These are phyloP conservation scores for Drosophila greeni DNA, from an alignment of 2,888 invertebrate genomes.

Conservation along the genomic window DNA sequence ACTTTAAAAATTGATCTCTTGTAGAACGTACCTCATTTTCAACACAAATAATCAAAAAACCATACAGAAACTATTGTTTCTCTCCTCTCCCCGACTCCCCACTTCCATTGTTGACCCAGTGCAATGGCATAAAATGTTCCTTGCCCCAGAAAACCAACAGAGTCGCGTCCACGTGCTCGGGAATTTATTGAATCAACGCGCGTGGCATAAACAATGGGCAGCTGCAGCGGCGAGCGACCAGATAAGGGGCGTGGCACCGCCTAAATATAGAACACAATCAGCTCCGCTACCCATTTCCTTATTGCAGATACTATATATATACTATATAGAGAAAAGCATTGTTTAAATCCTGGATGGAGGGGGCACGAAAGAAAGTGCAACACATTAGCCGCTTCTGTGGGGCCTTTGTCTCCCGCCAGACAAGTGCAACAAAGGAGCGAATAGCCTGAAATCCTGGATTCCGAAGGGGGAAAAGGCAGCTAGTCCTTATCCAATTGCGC, in stretches of 20 bases:
- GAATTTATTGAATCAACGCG: constrained; percentile 55
- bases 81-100: neutral
- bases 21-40: neutral
- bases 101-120: constrained; percentile 3
- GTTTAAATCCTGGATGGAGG: constrained; percentile 38
- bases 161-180: constrained; percentile 22
- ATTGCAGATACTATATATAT: constrained; percentile 20
- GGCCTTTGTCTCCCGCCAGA: constrained; percentile 47
- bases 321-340: constrained; percentile 31
- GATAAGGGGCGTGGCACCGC: constrained; percentile 41
- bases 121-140: constrained; percentile 27
- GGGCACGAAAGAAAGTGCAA: constrained; percentile 32
- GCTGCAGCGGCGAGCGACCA: constrained; percentile 11
- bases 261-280: constrained; percentile 45
- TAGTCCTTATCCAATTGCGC: constrained; percentile 51
- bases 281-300: constrained; percentile 32
- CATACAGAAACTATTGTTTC: neutral
- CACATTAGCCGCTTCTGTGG: constrained; percentile 40
- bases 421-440: constrained; percentile 52
- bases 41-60: neutral
- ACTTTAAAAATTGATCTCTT: too few relatives aligned
- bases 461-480: neutral
- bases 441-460: constrained; percentile 15
- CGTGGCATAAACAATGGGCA: constrained; percentile 52
- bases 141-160: constrained; percentile 21